Conservation (phyloP, 37 sponge, comb jelly and placozoan species). For the Beroe forskalii region DNA sequence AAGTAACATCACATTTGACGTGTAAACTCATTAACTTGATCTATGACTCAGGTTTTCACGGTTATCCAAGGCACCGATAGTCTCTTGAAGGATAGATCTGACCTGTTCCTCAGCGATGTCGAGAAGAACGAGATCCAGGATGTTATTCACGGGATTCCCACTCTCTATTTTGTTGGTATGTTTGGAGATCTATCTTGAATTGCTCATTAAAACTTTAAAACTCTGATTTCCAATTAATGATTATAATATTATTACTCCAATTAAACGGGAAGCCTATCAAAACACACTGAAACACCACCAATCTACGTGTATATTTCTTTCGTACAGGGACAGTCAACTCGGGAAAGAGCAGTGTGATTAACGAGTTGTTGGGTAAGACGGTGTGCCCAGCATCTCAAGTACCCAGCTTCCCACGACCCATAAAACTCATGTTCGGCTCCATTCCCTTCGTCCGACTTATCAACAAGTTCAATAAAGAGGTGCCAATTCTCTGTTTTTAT, state of each 20-base stretch:
- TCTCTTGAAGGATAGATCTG: background rate
- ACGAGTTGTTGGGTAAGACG: slow-evolving; percentile 47
- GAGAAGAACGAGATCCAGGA: slow-evolving; percentile 28
- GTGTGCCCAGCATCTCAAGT: slow-evolving; percentile 44
- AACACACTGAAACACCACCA: no score
- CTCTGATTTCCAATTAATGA: no score
- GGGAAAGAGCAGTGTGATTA: slow-evolving; percentile 42
- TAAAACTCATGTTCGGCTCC: slow-evolving; percentile 32
- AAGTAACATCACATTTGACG: no score
- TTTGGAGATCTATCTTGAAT: background rate
- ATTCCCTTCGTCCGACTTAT: slow-evolving; percentile 39
- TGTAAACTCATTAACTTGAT: no score
- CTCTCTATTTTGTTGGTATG: slow-evolving; percentile 46
- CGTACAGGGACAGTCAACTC: slow-evolving; percentile 6
- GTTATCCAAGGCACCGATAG: slow-evolving; percentile 28
- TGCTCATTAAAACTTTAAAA: no score
- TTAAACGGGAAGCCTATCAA: no score
- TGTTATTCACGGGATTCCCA: slow-evolving; percentile 10
- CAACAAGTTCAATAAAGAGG: slow-evolving; percentile 60
- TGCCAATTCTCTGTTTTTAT: no score
- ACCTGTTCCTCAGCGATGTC: slow-evolving; percentile 14
- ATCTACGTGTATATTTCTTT: no score
- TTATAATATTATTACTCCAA: no score
- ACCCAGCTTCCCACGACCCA: slow-evolving; percentile 20
- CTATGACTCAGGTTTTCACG: slow-evolving; percentile 39